Conservation (phyloP, 1,140 invertebrate genomes). For the Drosophila punjabiensis region DNA sequence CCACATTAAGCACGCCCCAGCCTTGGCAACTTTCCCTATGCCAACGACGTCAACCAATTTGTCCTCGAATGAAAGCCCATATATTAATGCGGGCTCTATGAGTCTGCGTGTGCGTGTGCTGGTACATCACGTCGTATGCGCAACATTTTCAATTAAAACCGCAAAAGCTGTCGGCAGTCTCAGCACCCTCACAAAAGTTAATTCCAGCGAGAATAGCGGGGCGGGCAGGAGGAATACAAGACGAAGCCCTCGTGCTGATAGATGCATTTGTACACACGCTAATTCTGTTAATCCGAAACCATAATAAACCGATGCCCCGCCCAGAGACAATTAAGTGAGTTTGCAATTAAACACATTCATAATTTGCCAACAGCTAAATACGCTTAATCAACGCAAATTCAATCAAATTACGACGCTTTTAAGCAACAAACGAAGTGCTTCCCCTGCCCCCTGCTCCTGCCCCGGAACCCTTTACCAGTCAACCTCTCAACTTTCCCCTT, state of each 20-base stretch:
- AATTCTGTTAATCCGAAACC: conserved; percentile 77
- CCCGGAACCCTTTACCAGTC: not conserved
- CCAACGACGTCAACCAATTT: conserved; percentile 57
- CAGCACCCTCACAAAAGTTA: conserved; percentile 46
- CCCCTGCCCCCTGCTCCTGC: not conserved
- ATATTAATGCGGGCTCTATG: conserved; percentile 19
- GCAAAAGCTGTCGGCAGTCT: conserved; percentile 61
- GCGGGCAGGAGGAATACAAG: not conserved
- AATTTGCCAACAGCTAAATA: conserved; percentile 78
- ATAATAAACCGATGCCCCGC: conserved; percentile 59
- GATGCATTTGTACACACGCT: conserved; percentile 59
- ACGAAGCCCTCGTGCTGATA: not conserved
- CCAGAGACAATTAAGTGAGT: conserved; percentile 74
- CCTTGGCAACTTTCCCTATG: conserved; percentile 60
- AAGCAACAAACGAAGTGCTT: conserved; percentile 58
- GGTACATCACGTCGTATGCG: conserved; percentile 69
- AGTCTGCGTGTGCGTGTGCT: conserved; percentile 15
- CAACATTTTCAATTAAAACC: conserved; percentile 78
- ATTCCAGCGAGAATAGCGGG: conserved; percentile 5
- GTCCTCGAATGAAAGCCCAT: conserved; percentile 45
- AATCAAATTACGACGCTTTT: conserved; percentile 77
- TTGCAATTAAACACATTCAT: conserved; percentile 79
- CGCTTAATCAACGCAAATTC: conserved; percentile 80
- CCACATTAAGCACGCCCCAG: conserved; percentile 54
- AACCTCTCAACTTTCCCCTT: not conserved